Percentiles rank a stretch among this genome's conserved stretches.
Conservation (phyloP, 2,888 invertebrate species). For the Philonicus albiceps region DNA sequence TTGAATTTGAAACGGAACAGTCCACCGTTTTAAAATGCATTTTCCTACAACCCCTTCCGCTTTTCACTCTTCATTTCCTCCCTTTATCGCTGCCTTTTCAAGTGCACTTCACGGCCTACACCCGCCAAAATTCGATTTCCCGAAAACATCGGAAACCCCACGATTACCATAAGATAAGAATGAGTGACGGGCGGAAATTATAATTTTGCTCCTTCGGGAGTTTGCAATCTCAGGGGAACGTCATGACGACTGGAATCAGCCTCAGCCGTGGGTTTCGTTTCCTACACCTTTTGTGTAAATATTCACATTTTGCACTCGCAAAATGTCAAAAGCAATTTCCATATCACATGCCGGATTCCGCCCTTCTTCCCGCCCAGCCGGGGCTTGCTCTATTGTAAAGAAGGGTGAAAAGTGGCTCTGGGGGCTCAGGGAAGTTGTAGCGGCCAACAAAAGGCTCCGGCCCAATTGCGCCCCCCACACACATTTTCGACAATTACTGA, state of each 20-base stretch:
- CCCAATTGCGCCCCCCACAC: background rate
- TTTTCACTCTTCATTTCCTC: background rate
- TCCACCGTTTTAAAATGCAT: background rate
- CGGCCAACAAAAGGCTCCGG: background rate
- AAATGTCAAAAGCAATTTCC: conserved; percentile 21
- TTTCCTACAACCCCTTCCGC: background rate
- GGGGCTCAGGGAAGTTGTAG: background rate
- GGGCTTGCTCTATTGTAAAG: background rate
- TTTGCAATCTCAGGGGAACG: background rate
- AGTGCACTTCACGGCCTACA: background rate
- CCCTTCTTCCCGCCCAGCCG: background rate
- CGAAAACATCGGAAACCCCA: background rate
- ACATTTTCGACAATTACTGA: conserved; percentile 27
- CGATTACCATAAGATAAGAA: conserved; percentile 7
- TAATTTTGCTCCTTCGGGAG: background rate
- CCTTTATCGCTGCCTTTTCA: background rate
- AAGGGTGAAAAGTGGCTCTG: conserved; percentile 21
- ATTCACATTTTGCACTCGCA: background rate
- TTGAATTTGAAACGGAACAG: background rate
- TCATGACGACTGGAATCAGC: background rate
- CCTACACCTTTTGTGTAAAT: background rate
- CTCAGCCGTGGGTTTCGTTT: background rate
- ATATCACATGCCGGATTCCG: conserved; percentile 4
- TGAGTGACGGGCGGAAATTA: conserved; percentile 2
- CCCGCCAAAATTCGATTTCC: background rate